These are phyloP conservation scores for Gephyroberyx darwinii DNA, from an alignment of 2,797 vertebrate genomes.

Conservation along the genomic window DNA sequence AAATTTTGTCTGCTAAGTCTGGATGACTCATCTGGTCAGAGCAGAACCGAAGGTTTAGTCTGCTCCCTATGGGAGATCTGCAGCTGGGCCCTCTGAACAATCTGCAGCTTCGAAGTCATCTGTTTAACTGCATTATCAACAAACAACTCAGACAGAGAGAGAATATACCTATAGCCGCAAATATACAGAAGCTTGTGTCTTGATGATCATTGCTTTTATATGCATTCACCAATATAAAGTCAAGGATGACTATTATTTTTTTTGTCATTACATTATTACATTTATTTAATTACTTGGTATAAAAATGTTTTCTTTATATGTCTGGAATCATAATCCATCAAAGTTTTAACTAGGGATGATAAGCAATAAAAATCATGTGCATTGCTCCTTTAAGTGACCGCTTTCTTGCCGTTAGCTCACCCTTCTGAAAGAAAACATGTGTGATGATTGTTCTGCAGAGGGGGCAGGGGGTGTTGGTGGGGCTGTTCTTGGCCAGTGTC, in stretches of 20 bases:
- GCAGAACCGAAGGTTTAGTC: constrained; percentile 63
- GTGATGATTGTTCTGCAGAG: constrained; percentile 92
- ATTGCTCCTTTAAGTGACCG: constrained; percentile 11
- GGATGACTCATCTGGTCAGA: constrained; percentile 74
- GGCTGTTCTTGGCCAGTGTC: constrained; percentile 92
- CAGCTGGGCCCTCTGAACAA: constrained; percentile 69
- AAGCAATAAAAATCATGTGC: constrained; percentile 24
- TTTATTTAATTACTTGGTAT: not conserved
- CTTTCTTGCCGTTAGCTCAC: constrained; percentile 73
- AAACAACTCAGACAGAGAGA: constrained; percentile 25
- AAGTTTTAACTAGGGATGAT: not conserved
- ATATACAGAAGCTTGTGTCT: not conserved
- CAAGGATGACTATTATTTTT: not conserved
- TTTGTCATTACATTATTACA: not conserved
- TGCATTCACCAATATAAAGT: not conserved
- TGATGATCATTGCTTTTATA: not conserved
- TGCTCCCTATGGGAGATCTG: constrained; percentile 63
- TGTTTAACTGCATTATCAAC: constrained; percentile 9
- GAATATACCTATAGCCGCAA: constrained; percentile 20
- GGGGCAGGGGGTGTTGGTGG: constrained; percentile 91
- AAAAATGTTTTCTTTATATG: not conserved
- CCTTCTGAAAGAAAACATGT: constrained; percentile 94
- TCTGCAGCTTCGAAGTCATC: constrained; percentile 51
- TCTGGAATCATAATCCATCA: not conserved
- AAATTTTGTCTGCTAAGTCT: constrained; percentile 43